Percentiles rank a stretch among this genome's conserved stretches.
Conservation (phyloP, 2,113 vertebrate genomes). For the Syngnathoides biaculeatus region DNA sequence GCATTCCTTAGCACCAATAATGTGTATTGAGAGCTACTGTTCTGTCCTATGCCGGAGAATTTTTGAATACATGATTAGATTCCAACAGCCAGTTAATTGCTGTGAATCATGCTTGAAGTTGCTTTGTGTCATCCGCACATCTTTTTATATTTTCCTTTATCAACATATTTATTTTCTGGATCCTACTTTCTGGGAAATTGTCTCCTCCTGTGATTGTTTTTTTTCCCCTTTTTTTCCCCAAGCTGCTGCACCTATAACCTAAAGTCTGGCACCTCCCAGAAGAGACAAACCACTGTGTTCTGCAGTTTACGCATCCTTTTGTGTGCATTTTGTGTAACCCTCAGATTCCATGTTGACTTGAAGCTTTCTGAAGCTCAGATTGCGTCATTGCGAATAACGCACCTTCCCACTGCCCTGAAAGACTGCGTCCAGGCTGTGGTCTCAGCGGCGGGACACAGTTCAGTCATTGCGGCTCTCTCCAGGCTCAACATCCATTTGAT, state of each 20-base stretch:
- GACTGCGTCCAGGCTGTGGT: slow-evolving; percentile 79
- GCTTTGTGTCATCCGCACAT: neutral
- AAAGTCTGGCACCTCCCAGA: neutral
- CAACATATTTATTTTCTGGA: neutral
- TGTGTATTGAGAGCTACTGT: slow-evolving; percentile 7
- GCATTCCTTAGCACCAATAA: slow-evolving; percentile 10
- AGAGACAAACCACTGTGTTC: neutral
- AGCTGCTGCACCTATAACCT: neutral
- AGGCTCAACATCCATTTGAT: slow-evolving; percentile 85
- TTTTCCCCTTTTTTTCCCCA: neutral
- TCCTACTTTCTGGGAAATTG: neutral
- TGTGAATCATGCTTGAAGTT: neutral
- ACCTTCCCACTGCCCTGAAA: slow-evolving; percentile 72
- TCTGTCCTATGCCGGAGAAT: neutral
- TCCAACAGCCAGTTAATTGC: neutral
- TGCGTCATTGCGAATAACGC: slow-evolving; percentile 71
- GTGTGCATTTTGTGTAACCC: neutral
- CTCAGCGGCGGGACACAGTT: slow-evolving; percentile 79
- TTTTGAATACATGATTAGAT: neutral
- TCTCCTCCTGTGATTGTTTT: neutral
- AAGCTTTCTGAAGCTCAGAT: slow-evolving; percentile 77
- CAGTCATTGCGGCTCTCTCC: slow-evolving; percentile 80
- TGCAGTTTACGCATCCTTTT: neutral
- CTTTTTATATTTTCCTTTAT: neutral
- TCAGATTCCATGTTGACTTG: slow-evolving; percentile 79